Evolutionary conservation across 2,113 vertebrate species (phyloP).

Genomic region (Bos indicus): DNA sequence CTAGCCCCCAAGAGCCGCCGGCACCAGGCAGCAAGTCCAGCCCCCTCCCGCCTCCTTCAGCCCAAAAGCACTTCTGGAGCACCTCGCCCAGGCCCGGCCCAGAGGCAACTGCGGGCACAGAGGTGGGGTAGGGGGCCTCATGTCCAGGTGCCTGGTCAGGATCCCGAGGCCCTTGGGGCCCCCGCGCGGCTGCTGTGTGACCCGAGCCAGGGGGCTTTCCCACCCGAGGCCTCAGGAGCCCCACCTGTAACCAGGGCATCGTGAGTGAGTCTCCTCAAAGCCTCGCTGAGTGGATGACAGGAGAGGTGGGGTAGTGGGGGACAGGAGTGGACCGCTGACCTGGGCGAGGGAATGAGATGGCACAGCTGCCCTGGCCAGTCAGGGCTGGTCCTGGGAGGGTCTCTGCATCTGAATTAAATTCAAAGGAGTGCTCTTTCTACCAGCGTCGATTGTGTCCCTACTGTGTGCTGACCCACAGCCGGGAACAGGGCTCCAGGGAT

Average conservation of each 20-base stretch:
- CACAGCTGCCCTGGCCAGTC: background rate
- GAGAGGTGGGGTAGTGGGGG: rapidly evolving
- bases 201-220: background rate
- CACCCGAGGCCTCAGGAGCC: background rate
- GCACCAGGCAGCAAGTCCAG: background rate
- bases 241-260: no score
- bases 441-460: rapidly evolving
- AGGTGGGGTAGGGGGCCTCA: no score
- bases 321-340: background rate
- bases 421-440: rapidly evolving
- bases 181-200: background rate
- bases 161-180: background rate
- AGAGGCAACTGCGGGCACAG: background rate
- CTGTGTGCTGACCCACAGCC: background rate
- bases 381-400: background rate
- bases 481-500: background rate
- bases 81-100: rapidly evolving
- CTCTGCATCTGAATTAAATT: no score
- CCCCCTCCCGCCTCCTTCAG: background rate
- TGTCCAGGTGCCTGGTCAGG: background rate
- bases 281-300: background rate
- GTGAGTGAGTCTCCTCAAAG: background rate
- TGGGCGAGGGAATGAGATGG: no score
- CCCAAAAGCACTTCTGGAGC: background rate
- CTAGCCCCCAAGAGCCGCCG: rapidly evolving